These are phyloP conservation scores for Drosophila pseudoobscura DNA, from an alignment of 1,140 invertebrate genomes.

Conservation along the genomic window DNA sequence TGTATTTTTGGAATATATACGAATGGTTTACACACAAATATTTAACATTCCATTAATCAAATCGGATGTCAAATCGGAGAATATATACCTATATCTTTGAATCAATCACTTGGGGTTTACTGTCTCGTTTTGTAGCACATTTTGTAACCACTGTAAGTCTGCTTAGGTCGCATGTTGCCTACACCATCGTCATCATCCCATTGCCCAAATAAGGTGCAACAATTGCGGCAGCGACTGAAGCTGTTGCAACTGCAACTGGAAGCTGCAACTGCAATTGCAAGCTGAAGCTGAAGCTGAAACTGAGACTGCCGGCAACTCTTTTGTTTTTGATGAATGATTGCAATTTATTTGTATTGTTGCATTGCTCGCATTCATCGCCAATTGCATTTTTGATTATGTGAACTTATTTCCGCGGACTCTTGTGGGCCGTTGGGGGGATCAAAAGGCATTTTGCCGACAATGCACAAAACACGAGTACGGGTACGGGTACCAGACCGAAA, in stretches of 20 bases:
- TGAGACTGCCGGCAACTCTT: conserved; percentile 53
- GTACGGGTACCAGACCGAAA: too few species aligned
- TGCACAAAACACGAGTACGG: conserved; percentile 4
- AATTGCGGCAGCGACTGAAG: conserved; percentile 53
- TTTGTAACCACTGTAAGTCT: conserved; percentile 43
- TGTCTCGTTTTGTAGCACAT: too few species aligned
- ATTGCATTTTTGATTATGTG: conserved; percentile 74
- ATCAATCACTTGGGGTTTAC: too few species aligned
- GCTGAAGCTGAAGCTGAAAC: conserved; percentile 26
- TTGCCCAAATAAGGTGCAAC: conserved; percentile 79
- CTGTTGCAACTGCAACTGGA: conserved; percentile 10
- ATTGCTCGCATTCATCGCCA: conserved; percentile 72
- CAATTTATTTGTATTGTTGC: conserved; percentile 82
- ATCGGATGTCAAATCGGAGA: too few species aligned
- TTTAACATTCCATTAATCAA: too few species aligned
- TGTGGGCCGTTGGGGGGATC: conserved; percentile 15
- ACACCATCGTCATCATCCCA: conserved; percentile 35
- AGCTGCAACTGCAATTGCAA: background rate
- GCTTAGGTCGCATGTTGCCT: conserved; percentile 16
- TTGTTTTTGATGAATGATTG: conserved; percentile 80
- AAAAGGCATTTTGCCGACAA: conserved; percentile 67
- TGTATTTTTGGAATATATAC: too few species aligned
- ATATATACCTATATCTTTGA: too few species aligned
- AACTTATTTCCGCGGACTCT: conserved; percentile 53
- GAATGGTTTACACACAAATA: too few species aligned